phyloP scores from a whole-genome alignment of 2,797 vertebrate species.

The Manis pentadactyla region DNA sequence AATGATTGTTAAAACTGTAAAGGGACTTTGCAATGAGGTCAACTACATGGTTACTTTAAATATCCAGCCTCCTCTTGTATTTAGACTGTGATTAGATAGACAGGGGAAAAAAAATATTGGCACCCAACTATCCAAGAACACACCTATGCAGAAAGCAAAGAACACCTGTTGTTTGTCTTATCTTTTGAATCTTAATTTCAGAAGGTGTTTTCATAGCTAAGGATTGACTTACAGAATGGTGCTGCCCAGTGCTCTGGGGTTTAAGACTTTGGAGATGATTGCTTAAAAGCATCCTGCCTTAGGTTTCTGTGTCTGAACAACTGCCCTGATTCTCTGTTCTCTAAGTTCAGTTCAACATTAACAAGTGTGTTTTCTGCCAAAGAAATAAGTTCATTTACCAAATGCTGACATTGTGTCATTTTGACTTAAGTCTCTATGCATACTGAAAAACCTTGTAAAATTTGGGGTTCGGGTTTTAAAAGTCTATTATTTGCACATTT shows the following conservation, averaged over 20 bases:
- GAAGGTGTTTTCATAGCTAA: slow-evolving; percentile 58
- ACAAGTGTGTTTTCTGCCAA: background rate
- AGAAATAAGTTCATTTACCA: slow-evolving; percentile 29
- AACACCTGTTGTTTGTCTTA: slow-evolving; percentile 52
- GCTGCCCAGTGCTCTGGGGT: background rate
- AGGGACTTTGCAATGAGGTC: background rate
- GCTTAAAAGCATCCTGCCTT: slow-evolving; percentile 28
- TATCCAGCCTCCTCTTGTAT: background rate
- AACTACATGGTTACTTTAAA: background rate
- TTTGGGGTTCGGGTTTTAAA: background rate
- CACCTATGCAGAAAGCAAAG: background rate
- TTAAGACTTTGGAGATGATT: slow-evolving; percentile 37
- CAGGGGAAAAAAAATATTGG: background rate
- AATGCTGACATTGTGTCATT: background rate
- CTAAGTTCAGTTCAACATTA: background rate
- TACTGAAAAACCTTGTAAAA: background rate
- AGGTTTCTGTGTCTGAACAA: background rate
- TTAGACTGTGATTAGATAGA: slow-evolving; percentile 37
- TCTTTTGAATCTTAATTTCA: slow-evolving; percentile 56
- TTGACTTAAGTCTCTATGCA: background rate
- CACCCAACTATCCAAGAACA: slow-evolving; percentile 11
- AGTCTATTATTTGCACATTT: background rate
- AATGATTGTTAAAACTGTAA: background rate
- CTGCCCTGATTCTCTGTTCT: slow-evolving; percentile 13
- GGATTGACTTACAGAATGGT: slow-evolving; percentile 37